phyloP scores from a whole-genome alignment of 2,888 invertebrate species.

The Cylindroiulus punctatus region DNA sequence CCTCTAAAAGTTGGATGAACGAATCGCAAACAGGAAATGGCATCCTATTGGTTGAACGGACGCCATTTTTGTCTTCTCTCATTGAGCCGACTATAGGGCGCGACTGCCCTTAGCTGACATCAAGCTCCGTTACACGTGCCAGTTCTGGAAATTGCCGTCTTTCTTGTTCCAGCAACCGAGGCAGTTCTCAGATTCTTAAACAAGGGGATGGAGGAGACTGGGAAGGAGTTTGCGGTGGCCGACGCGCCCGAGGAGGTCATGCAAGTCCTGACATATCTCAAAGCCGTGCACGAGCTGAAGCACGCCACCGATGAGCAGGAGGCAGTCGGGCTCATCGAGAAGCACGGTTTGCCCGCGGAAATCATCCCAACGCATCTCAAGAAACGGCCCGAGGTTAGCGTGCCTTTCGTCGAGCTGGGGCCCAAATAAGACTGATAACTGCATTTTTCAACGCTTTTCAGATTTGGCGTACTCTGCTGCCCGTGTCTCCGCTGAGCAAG shows the following conservation, averaged over 20 bases:
- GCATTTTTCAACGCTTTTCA: too few species aligned
- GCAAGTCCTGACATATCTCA: conserved; percentile 62
- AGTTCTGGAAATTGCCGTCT: too few species aligned
- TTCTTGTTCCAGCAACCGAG: conserved; percentile 23
- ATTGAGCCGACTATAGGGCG: too few species aligned
- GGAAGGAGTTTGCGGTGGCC: conserved; percentile 59
- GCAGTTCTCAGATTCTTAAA: conserved; percentile 60
- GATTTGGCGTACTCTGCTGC: conserved; percentile 74
- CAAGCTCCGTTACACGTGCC: too few species aligned
- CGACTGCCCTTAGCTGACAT: too few species aligned
- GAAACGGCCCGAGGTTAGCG: conserved; percentile 72
- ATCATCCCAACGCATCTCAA: conserved; percentile 77
- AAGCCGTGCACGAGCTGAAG: conserved; percentile 63
- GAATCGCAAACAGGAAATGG: too few species aligned
- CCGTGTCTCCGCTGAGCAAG: conserved; percentile 69
- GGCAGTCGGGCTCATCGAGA: conserved; percentile 69
- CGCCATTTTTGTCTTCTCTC: too few species aligned
- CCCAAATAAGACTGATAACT: neutral
- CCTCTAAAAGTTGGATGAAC: too few species aligned
- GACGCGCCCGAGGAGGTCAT: conserved; percentile 60
- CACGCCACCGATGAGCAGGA: conserved; percentile 60
- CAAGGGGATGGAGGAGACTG: conserved; percentile 61
- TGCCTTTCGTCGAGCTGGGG: too few species aligned
- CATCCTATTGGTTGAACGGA: too few species aligned
- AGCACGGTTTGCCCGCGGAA: conserved; percentile 72